Base-by-base conservation (phyloP, 2,888 invertebrate species). In the Busseola fusca region DNA sequence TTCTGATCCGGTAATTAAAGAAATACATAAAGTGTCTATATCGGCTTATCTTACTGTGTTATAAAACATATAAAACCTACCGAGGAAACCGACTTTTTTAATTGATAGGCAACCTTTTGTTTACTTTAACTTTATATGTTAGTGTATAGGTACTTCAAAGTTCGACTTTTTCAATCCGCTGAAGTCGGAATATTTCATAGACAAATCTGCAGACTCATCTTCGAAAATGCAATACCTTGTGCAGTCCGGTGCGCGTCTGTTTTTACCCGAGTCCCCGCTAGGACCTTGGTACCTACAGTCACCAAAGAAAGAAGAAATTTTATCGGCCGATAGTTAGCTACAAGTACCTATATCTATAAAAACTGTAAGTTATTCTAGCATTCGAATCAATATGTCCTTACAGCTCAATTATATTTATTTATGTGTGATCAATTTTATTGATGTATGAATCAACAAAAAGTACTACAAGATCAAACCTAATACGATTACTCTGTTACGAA, bases 401-500 rank as follows among this genome's bases (percentile, higher is more conserved):
- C 21, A 25, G 45, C 18, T 4, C 9, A n/a, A n/a, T n/a, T n/a
- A n/a, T n/a, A n/a, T n/a, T n/a, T n/a, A n/a, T n/a, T n/a, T n/a
- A n/a, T n/a, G n/a, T n/a, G n/a, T n/a, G n/a, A n/a, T n/a, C n/a
- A 66, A 37, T 34, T 27, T 62, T n/a, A 18, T 52, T 40, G 25
- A 54, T 63, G 14, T 64, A 64, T 60, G 62, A 37, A 66, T 65
- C 65, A 69, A 78, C 37, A 82, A 71, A 64, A 60, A 66, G 48
- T 73, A 37, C 59, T 37, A 67, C 30, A 58, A 69, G 62, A 66
- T 73, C 30, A 71, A 71, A 84, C 73, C 34, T 68, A 64, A 75
- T 74, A 66, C 66, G 54, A 75, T 83, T 78, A 74, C 60, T 74
- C 56, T 27, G 71, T 87, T 87, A 87, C 84, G 83, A 89, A 88